Base-by-base conservation (phyloP, 2,113 vertebrate species). In the Ahaetulla prasina region DNA sequence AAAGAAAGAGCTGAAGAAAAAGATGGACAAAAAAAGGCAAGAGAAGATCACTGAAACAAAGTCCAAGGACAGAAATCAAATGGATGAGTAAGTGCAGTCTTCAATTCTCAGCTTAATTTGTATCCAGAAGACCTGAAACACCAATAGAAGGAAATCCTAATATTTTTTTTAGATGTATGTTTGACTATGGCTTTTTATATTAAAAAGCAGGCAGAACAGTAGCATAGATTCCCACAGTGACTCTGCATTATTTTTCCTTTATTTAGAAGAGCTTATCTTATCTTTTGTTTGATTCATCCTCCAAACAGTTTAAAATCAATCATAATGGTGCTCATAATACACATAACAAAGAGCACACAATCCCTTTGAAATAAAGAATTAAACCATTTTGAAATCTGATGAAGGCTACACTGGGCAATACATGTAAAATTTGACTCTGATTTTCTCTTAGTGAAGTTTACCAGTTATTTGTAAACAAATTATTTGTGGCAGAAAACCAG, bases 1-100 rank as follows among this genome's bases (percentile, higher is more conserved):
- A 96, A 99, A 99, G 97, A 99, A 99, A 92, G 99, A 99, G 50
- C 93, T 99, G 45, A 99, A 99, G 97, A 99, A 99, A 96, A 99
- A 98, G 96, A 99, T 99, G 99, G 99, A 99, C 96, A 99, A 99
- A 95, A 99, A 99, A 94, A 97, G 99, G 45, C 99, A 99, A 95
- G 99, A 99, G 96, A 99, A 99, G 97, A 99, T 99, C 93, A 99
- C 98, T 1, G 99, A 99, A 94, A 98, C 98, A 9, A 99, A 99
- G 95, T 98, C 98, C 7, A 99, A 99, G 97, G 99, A 99, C 97
- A 99, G 98, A 96, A 99, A 98, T 85, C 97, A 99, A 93, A 98
- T 99, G 94, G 99, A 99, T 94, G 99, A 99, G 99, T 99, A 96
- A 98, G 99, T 98, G 5, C 18, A 45, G 47, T 25, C 54, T 60